Conservation (phyloP, 2,797 vertebrate genomes). For the Vireo griseus region DNA sequence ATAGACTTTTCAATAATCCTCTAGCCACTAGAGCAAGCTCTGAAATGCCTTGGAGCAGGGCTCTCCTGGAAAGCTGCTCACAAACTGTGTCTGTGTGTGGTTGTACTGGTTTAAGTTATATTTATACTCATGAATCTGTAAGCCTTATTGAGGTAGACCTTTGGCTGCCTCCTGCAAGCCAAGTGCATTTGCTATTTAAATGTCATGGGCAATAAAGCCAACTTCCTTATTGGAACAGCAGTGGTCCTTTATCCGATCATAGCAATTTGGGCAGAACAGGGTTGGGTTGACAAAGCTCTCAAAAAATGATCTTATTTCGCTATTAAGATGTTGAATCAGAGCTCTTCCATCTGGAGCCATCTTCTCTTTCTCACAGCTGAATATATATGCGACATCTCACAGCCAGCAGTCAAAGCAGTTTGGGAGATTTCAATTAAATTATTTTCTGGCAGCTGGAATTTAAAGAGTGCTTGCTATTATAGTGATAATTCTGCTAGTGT, state of each 20-base stretch:
- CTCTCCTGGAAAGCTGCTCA: not conserved
- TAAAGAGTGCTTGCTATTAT: not conserved
- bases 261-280: not conserved
- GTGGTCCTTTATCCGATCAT: not conserved
- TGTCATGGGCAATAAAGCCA: not conserved
- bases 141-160: not conserved
- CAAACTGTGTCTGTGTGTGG: not conserved
- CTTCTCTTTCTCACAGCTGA: not conserved
- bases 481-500: not conserved
- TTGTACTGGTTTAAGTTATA: not conserved
- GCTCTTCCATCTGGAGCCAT: not conserved
- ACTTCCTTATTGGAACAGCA: not conserved
- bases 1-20: not conserved
- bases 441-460: slow-evolving; percentile 1
- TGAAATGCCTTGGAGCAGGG: not conserved
- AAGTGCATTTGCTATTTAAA: slow-evolving; percentile 3
- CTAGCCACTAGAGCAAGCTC: not conserved
- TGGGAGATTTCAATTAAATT: not conserved
- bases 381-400: not conserved
- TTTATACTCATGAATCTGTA: not conserved
- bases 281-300: not conserved
- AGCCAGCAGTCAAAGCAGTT: not conserved
- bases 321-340: not conserved
- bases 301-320: not conserved
- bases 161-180: slow-evolving; percentile 1